These are phyloP conservation scores for Hypselothyrea guttata DNA, from an alignment of 2,888 invertebrate species.

Conservation along the genomic window DNA sequence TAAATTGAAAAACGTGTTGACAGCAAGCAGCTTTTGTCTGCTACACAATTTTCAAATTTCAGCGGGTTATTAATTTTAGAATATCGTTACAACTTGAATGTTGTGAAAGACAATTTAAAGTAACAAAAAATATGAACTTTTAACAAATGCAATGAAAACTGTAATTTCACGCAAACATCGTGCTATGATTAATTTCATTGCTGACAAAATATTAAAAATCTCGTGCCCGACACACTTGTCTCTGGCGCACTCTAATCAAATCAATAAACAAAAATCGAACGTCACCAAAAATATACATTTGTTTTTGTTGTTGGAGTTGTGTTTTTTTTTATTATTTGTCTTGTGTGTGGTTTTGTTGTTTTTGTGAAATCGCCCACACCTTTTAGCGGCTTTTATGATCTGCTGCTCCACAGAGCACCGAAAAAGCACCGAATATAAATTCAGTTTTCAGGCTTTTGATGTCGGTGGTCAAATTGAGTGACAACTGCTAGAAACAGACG, in stretches of 20 bases:
- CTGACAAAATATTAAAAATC: slow-evolving; percentile 32
- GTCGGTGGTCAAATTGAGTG: slow-evolving; percentile 33
- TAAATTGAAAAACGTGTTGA: slow-evolving; percentile 5
- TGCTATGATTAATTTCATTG: slow-evolving; percentile 54
- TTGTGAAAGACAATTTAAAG: too few relatives aligned
- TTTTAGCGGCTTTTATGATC: slow-evolving; percentile 76
- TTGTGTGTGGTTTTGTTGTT: neutral
- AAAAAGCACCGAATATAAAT: slow-evolving; percentile 49
- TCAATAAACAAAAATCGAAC: slow-evolving; percentile 57
- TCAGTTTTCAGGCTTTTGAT: slow-evolving; percentile 41
- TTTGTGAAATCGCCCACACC: slow-evolving; percentile 73
- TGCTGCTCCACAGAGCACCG: slow-evolving; percentile 69
- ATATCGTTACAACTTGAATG: neutral
- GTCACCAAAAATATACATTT: slow-evolving; percentile 26
- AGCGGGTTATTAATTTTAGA: neutral
- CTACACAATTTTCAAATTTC: neutral
- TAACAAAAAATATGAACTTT: too few relatives aligned
- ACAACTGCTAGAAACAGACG: slow-evolving; percentile 50
- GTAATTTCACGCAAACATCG: neutral
- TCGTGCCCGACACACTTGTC: slow-evolving; percentile 30
- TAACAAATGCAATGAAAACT: neutral
- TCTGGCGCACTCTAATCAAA: slow-evolving; percentile 61
- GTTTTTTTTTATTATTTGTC: slow-evolving; percentile 24
- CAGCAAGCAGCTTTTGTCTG: slow-evolving; percentile 29
- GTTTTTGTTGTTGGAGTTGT: slow-evolving; percentile 31